Conservation (phyloP, 2,888 invertebrate genomes). For the Oligia strigilis region DNA sequence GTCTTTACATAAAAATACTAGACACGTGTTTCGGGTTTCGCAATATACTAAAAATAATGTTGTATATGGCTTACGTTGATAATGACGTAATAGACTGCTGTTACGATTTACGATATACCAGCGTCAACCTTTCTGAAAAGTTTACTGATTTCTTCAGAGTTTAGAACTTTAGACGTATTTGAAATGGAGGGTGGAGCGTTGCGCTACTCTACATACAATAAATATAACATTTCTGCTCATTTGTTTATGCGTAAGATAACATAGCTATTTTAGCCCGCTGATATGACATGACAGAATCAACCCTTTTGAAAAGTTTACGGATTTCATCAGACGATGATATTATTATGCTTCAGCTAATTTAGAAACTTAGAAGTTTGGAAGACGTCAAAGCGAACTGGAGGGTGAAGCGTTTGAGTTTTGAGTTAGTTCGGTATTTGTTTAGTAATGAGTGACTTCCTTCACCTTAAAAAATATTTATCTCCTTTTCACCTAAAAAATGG, state of each 20-base stretch:
- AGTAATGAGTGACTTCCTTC: not conserved
- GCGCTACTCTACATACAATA: not conserved
- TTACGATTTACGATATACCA: not conserved
- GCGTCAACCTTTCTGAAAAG: not conserved
- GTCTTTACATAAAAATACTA: too few relatives aligned
- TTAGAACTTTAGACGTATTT: not conserved
- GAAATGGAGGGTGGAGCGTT: not conserved
- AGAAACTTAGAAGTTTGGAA: not conserved
- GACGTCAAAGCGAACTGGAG: not conserved
- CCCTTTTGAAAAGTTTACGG: not conserved
- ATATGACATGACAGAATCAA: not conserved
- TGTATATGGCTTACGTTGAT: not conserved
- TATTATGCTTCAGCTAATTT: not conserved
- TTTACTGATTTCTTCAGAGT: not conserved
- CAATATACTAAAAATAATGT: too few relatives aligned
- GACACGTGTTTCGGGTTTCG: too few relatives aligned
- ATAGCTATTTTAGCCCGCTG: not conserved
- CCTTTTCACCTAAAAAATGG: not conserved
- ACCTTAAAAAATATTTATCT: not conserved
- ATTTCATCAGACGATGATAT: not conserved
- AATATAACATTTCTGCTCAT: not conserved
- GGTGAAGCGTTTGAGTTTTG: not conserved
- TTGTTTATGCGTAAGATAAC: not conserved
- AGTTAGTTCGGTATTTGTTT: not conserved
- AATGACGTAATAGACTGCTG: not conserved